These are phyloP conservation scores for Nysson spinosus DNA, from an alignment of 2,888 invertebrate genomes.

Conservation along the genomic window DNA sequence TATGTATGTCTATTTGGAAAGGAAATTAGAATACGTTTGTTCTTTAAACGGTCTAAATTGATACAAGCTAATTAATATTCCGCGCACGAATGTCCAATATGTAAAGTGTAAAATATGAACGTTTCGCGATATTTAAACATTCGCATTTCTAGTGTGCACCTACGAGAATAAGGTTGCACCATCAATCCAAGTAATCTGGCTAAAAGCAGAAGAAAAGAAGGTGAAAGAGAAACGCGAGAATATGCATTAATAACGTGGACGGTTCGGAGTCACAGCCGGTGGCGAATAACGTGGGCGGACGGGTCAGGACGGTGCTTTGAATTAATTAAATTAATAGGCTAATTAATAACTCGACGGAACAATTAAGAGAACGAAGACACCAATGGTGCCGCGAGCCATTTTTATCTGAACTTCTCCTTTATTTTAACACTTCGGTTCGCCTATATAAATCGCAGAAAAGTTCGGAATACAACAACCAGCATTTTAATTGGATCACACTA, in stretches of 20 bases:
- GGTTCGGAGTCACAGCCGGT: neutral
- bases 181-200: slow-evolving; percentile 5
- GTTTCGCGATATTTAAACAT: too few relatives aligned
- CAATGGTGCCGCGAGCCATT: slow-evolving; percentile 2
- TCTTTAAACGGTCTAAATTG: too few relatives aligned
- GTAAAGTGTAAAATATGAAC: too few relatives aligned
- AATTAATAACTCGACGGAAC: slow-evolving; percentile 21
- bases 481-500: too few relatives aligned
- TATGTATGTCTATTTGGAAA: too few relatives aligned
- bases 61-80: too few relatives aligned
- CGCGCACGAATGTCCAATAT: too few relatives aligned
- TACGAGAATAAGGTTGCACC: slow-evolving; percentile 1
- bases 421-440: neutral
- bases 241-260: slow-evolving; percentile 12
- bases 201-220: neutral
- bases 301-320: slow-evolving; percentile 4
- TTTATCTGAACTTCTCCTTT: neutral
- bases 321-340: slow-evolving; percentile 27
- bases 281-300: slow-evolving; percentile 7
- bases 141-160: neutral
- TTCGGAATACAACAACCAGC: too few relatives aligned
- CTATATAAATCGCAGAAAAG: neutral
- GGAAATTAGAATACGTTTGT: too few relatives aligned
- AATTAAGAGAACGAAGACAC: slow-evolving; percentile 19
- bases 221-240: neutral